Evolutionary conservation across 2,888 invertebrate genomes (phyloP), one percentile per base, ranked within the genome.

Genomic region (Bombyx huttoni): DNA sequence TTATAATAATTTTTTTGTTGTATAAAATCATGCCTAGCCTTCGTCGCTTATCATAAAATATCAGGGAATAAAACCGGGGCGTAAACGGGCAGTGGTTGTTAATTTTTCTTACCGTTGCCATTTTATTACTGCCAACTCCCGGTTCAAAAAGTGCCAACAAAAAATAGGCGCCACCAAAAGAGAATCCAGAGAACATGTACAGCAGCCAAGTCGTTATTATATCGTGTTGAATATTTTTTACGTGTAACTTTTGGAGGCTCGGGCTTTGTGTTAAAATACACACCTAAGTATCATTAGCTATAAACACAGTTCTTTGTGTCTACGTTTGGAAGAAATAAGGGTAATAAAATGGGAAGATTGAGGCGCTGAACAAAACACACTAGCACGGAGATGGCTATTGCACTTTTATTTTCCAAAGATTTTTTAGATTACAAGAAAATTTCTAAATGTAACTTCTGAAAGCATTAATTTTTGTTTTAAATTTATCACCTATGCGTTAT

Each of bases 231-330:
- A 70, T 75, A 76, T 82, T 87, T 87, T 86, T 87, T 86, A 81
- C 65, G 56, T 64, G 65, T 65, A 69, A 72, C 75, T 77, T 86
- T 81, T 76, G 75, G 76, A 71, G 73, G 68, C 69, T 75, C 63
- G 75, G 75, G 75, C 68, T 78, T 72, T 81, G 87, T 88, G 87
- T 88, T 87, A 88, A 87, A 87, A 88, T 87, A 84, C 85, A 83
- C 87, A 87, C 87, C 87, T 87, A 81, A 84, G 75, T 77, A 86
- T 84, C 81, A 86, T 88, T 85, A 85, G 80, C 84, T 83, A 86
- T 88, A 86, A 86, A 86, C 85, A 82, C 76, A 75, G 75, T 73
- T 83, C 82, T 84, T 86, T 87, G 83, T 85, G 81, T 84, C 76
- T 76, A 65, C 78, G 76, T 75, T 78, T 71, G 73, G 64, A 78